phyloP scores from a whole-genome alignment of 2,113 vertebrate species.

The Saguinus imperator region DNA sequence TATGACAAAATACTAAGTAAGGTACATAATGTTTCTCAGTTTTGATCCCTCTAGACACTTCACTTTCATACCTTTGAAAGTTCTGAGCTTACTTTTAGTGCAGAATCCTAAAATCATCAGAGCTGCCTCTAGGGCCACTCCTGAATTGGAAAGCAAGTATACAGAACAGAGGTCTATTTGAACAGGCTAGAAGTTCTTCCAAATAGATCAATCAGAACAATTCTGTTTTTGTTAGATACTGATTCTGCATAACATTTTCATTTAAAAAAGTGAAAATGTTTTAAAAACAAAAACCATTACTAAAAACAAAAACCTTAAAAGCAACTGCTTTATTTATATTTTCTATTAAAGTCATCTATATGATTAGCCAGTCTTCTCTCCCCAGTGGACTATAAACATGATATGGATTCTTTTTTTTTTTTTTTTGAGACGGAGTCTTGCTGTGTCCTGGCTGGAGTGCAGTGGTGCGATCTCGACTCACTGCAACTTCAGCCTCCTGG shows the following conservation, averaged over 20 bases:
- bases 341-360: background rate
- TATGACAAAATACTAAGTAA: background rate
- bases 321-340: background rate
- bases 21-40: background rate
- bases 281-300: background rate
- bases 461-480: too few relatives aligned
- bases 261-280: background rate
- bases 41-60: background rate
- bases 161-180: background rate
- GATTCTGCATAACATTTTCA: background rate
- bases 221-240: background rate
- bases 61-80: background rate
- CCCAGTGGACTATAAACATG: background rate
- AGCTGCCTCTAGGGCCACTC: background rate
- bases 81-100: background rate
- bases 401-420: background rate
- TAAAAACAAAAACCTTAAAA: conserved; percentile 20
- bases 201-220: background rate
- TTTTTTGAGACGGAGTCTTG: too few relatives aligned
- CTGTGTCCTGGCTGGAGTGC: too few relatives aligned
- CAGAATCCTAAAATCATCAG: background rate
- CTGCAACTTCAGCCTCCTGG: too few relatives aligned
- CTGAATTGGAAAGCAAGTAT: background rate
- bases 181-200: background rate
- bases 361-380: background rate